A percentile compares a stretch with the other conserved stretches of the same genome.
Evolutionary conservation across 2,888 invertebrate species (phyloP).

Genomic region (Eupithecia subumbrata): DNA sequence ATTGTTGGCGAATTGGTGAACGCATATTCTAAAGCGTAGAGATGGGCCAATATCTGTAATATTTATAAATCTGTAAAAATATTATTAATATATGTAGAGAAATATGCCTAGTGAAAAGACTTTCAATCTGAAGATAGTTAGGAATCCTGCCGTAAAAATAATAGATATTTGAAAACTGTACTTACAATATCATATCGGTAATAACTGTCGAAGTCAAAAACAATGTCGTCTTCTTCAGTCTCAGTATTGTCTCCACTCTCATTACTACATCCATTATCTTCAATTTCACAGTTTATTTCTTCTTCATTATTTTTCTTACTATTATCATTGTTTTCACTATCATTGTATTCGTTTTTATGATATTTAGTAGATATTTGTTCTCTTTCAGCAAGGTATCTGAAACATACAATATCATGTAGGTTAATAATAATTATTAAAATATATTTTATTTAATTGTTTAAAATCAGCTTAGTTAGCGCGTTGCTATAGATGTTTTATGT

Average conservation of each 20-base stretch:
- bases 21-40: conserved; percentile 50
- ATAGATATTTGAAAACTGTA: not conserved
- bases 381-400: conserved; percentile 56
- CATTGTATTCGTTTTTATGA: conserved; percentile 13
- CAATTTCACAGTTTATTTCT: not conserved
- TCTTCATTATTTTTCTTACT: not conserved
- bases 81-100: not conserved
- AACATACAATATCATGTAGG: conserved; percentile 28
- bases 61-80: not conserved
- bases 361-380: conserved; percentile 43
- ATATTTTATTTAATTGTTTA: not conserved
- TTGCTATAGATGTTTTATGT: not conserved
- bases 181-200: conserved; percentile 66
- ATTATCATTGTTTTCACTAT: not conserved
- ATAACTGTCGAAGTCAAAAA: conserved; percentile 60
- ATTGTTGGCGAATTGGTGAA: conserved; percentile 48
- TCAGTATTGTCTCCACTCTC: not conserved
- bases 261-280: conserved; percentile 1
- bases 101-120: not conserved
- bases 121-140: not conserved
- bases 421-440: not conserved
- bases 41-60: conserved; percentile 65
- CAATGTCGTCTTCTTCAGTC: conserved; percentile 12
- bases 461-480: not conserved
- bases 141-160: not conserved